Base-by-base conservation (phyloP, 2,113 vertebrate species). In the Calonectris borealis region DNA sequence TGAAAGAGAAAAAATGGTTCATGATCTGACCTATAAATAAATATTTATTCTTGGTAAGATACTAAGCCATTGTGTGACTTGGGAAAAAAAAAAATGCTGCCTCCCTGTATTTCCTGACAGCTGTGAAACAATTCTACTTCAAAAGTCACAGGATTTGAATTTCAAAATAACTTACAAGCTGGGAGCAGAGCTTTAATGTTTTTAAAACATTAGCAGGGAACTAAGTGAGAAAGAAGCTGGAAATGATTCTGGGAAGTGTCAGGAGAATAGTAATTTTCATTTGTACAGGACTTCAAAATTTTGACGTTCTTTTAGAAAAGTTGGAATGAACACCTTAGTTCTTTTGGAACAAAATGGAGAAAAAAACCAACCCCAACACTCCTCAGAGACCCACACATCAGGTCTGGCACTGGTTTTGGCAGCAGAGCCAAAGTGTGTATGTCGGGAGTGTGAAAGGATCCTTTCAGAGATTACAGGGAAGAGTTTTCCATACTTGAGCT, bases 111-210 rank as follows among this genome's bases (percentile, higher is more conserved):
- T 96, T 96, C 73, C 88, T 94, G 93, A 93, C 93, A 96, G 76
- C 88, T 95, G 83, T 80, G 88, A 88, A 95, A 91, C 76, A 81
- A 96, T 96, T 94, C 76, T 88, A 90, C 93, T 94, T 97, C 95
- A 95, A 83, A 97, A 96, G 76, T 92, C 42, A 70, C 42, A 75
- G 22, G 46, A 97, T 96, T 96, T 97, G 95, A 96, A 96, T 95
- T 96, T 96, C 93, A 94, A 97, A 96, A 96, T 96, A 93, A 89
- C 26, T 84, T 93, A 40, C 36, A 83, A 70, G 58, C 92, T 95
- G 62, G 46, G 65, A 94, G 82, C 49, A 88, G 57, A 75, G 54
- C 90, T 96, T 94, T 94, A 94, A 93, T 90, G 70, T 85, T 96
- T 94, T 83, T 54, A 96, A 95, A 95, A 82, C 73, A 52, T 87